Base-by-base conservation (phyloP, 2,888 invertebrate species). In the Leptura quadrifasciata region DNA sequence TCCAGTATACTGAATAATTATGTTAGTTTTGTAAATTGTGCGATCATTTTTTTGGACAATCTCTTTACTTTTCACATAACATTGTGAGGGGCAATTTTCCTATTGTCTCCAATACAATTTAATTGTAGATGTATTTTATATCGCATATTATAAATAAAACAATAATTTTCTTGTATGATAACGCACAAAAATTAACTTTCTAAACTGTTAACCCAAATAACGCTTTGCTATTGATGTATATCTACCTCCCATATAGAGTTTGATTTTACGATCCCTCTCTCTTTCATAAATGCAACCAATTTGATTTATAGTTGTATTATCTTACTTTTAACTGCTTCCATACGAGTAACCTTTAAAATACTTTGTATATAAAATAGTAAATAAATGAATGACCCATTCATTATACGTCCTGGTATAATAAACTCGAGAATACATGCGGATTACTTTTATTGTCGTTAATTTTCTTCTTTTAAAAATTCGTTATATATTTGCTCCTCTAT, bases 291-390 rank as follows among this genome's bases (percentile, higher is more conserved):
- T 24, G 61, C 71, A 52, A 71, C 71, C 20, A 52, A 71, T 61
- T 71, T 71, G 71, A 71, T 71, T 71, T 71, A 71, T 71, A 61
- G 71, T 47, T 71, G 71, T 61, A 71, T 71, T 71, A 71, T 71
- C 60, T 71, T 54, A 39, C 24, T 39, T 57, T 69, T 69, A 69
- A 58, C 69, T 58, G 47, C 61, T 35, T 61, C 18, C 61, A 35
- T 47, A 47, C 60, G 47, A 52, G 61, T 39, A 52, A 71, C 60
- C 61, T 61, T 60, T 70, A 47, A 20, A 52, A 61, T 71, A 60
- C 71, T 60, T 60, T 71, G 71, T 71, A 61, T 24, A 52, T 57
- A 60, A 24, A 71, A 61, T 39, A 61, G 61, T 20, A 57, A 52
- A 47, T 71, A 61, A 47, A 18, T 61, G 69, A 60, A 61, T 21